These are phyloP conservation scores for Myrmophylax atrothorax DNA, from an alignment of 2,113 vertebrate genomes.

Conservation along the genomic window DNA sequence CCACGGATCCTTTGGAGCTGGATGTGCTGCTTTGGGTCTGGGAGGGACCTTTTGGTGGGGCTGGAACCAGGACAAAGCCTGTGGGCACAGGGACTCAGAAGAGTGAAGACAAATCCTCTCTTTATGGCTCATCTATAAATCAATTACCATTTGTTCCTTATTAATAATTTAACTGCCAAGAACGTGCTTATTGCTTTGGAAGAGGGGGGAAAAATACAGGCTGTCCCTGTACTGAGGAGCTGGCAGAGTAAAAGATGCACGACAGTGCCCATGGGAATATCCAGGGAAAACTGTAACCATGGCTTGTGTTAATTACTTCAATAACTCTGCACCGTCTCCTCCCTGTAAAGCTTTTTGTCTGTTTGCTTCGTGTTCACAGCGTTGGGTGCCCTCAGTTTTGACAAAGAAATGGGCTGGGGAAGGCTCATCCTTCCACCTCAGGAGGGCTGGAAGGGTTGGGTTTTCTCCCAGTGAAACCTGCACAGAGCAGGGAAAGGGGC, in stretches of 20 bases:
- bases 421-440: neutral
- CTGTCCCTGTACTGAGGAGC: neutral
- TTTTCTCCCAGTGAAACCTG: neutral
- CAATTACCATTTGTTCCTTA: slow-evolving; percentile 51
- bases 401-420: neutral
- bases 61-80: neutral
- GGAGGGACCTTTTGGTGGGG: neutral
- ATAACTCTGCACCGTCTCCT: neutral
- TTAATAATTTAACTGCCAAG: slow-evolving; percentile 66
- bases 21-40: neutral
- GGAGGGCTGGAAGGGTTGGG: neutral
- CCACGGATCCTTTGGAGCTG: neutral
- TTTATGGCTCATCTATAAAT: slow-evolving; percentile 7
- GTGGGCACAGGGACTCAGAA: neutral
- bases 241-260: slow-evolving; percentile 14
- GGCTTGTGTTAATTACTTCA: neutral
- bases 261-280: neutral
- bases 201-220: neutral
- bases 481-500: neutral
- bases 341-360: neutral
- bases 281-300: neutral
- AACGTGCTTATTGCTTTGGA: slow-evolving; percentile 24
- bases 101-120: neutral
- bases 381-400: neutral
- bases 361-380: neutral